Conservation (phyloP, 2,888 invertebrate species). For the Cremastobaeus sp. region DNA sequence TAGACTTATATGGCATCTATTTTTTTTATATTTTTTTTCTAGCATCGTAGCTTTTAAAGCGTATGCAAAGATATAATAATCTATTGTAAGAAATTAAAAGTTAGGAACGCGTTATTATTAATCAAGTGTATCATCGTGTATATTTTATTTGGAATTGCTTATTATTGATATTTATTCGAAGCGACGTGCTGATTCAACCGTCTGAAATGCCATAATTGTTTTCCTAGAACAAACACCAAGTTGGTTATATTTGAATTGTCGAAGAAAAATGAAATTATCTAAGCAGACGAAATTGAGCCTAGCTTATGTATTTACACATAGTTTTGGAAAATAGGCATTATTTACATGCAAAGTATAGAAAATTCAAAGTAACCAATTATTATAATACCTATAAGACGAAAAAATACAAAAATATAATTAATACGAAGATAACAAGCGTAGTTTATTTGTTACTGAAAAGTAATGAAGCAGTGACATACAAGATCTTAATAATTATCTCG, state of each 20-base stretch:
- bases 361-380: conserved; percentile 79
- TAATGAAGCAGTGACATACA: background rate
- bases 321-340: conserved; percentile 89
- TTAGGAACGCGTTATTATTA: conserved; percentile 70
- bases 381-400: conserved; percentile 20
- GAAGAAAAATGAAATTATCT: no score
- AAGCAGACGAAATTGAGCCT: background rate
- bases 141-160: conserved; percentile 69
- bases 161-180: conserved; percentile 60
- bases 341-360: conserved; percentile 95
- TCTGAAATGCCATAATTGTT: no score
- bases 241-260: no score
- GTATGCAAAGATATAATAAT: conserved; percentile 75
- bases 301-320: background rate
- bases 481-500: no score
- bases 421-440: conserved; percentile 17
- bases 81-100: conserved; percentile 67
- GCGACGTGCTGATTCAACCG: conserved; percentile 50
- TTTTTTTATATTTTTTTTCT: no score
- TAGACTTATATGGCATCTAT: conserved; percentile 72
- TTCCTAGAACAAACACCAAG: no score
- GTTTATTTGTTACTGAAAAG: conserved; percentile 17
- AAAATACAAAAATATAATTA: conserved; percentile 24
- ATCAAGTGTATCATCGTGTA: conserved; percentile 66
- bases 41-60: conserved; percentile 73